Evolutionary conservation across 2,113 vertebrate species (phyloP).

Genomic region (Eubucco bourcierii): DNA sequence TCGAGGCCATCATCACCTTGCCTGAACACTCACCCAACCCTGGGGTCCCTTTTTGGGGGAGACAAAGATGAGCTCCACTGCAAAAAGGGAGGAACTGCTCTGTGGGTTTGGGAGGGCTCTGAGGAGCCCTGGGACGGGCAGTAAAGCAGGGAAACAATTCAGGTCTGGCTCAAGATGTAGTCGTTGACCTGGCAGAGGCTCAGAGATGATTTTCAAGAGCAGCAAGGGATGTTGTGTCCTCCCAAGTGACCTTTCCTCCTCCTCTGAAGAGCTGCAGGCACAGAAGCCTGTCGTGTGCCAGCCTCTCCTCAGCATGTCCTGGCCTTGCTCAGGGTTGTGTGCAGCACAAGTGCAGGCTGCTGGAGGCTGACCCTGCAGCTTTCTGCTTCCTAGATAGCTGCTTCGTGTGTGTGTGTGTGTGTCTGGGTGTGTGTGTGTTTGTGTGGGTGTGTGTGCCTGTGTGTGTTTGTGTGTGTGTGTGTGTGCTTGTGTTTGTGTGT

Average conservation of each 20-base stretch:
- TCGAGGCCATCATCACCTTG: not conserved
- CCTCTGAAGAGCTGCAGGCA: not conserved
- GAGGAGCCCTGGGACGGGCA: not conserved
- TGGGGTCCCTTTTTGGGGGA: fast-evolving
- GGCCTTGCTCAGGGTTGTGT: not conserved
- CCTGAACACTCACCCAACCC: not conserved
- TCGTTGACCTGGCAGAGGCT: not conserved
- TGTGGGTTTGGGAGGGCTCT: not conserved
- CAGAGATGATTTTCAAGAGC: not conserved
- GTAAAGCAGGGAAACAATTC: not conserved
- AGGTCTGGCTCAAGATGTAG: not conserved
- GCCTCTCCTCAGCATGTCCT: not conserved
- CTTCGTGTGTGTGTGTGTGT: no score
- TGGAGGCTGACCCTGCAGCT: not conserved
- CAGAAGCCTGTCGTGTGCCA: not conserved
- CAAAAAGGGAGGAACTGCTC: not conserved
- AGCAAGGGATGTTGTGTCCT: not conserved
- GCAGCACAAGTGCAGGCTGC: not conserved
- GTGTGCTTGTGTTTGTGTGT: no score
- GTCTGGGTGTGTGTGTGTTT: no score
- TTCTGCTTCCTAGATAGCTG: not conserved
- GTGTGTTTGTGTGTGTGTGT: no score
- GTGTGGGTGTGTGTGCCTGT: no score
- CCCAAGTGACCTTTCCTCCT: not conserved
- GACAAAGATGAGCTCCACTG: fast-evolving